Evolutionary conservation across 1,140 invertebrate species (phyloP), one percentile per base, ranked within the genome.

Genomic region (Tetramorium simillimum): DNA sequence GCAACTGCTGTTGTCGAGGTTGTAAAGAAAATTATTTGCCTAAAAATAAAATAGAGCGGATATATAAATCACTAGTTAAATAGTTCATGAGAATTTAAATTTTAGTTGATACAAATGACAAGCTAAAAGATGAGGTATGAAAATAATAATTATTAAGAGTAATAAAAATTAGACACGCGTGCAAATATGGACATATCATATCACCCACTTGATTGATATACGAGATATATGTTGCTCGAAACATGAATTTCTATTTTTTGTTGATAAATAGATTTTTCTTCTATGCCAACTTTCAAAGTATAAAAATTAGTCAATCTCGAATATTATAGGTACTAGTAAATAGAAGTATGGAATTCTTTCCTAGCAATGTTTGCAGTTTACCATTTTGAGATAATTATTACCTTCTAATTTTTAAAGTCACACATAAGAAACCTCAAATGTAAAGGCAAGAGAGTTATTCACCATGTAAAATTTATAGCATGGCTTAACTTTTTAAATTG

Each of bases 121-220:
- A 67, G 9, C 14, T 37, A 37, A 51, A 51, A n/a, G 60, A 40
- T 14, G 2, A 9, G 0, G 21, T 63, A 12, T 51, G n/a, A 67
- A 33, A 65, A 78, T 49, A n/a, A 62, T 49, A n/a, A 62, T 33
- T 40, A 43, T 33, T n/a, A 14, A 60, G 53, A 4, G 28, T 33
- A 62, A 21, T 7, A 63, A 82, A 86, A 89, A 89, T 63, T 72
- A 53, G 49, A 24, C 10, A 6, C 18, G 24, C 18, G 24, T 43
- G 53, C n/a, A 28, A 88, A 82, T 70, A 58, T 21, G 53, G 53
- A 76, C 37, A 51, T 4, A 21, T 69, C 33, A 33, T 33, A 33
- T 33, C 33, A 80, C 86, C 69, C 67, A 24, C 6, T 62, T 81
- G 62, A 86, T 86, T 70, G 76, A 86, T 86, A 89, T 82, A 70